phyloP scores from a whole-genome alignment of 1,140 invertebrate genomes.

The Drosophila sturtevanti region DNA sequence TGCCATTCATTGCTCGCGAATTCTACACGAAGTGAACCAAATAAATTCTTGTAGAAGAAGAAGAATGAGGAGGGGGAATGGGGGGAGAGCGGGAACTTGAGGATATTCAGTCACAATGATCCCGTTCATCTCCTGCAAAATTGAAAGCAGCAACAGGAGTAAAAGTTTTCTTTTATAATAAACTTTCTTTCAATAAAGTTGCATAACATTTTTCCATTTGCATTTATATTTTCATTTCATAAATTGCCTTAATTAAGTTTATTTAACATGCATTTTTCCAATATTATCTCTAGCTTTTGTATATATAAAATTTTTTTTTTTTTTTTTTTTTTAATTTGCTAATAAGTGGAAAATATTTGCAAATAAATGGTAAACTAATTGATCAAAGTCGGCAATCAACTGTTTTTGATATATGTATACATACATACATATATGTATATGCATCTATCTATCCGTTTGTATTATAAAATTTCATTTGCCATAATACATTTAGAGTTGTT shows the following conservation, averaged over 20 bases:
- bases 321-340: conserved; percentile 1
- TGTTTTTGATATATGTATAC: not conserved
- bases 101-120: not conserved
- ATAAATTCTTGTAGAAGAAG: not conserved
- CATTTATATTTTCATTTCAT: conserved; percentile 1
- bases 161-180: not conserved
- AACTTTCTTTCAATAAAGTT: not conserved
- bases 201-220: not conserved
- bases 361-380: not conserved
- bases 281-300: not conserved
- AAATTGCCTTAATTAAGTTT: conserved; percentile 1
- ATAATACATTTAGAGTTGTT: no score
- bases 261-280: not conserved
- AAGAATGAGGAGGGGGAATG: not conserved
- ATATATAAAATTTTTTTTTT: not conserved
- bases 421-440: no score
- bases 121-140: not conserved
- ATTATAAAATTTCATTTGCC: no score
- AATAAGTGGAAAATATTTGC: not conserved
- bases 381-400: not conserved
- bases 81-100: no score
- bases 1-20: conserved; percentile 57
- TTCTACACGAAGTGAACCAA: not conserved
- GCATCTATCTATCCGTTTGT: no score
- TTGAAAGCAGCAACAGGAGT: conserved; percentile 3